Percentiles rank a stretch among this genome's conserved stretches.
phyloP scores from a whole-genome alignment of 1,140 invertebrate species.

The Meloidogyne floridensis region DNA sequence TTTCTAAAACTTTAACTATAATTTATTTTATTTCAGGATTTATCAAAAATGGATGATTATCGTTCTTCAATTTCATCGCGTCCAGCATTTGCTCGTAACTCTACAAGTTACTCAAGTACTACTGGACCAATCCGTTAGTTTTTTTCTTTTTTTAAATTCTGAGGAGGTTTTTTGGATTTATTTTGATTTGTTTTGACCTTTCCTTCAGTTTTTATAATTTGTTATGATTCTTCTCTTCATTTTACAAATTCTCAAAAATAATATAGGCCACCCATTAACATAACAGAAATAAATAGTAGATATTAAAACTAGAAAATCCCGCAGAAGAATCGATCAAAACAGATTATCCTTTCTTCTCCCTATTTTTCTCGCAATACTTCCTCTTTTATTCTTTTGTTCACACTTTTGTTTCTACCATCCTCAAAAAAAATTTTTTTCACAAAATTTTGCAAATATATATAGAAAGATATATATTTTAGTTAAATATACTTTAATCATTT shows the following conservation, averaged over 20 bases:
- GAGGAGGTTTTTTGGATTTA: not conserved
- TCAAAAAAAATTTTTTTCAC: not conserved
- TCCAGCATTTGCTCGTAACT: slow-evolving; percentile 50
- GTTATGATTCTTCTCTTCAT: not conserved
- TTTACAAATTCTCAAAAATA: not conserved
- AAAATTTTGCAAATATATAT: not conserved
- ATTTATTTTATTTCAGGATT: not conserved
- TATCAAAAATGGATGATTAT: slow-evolving; percentile 42
- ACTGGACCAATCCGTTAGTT: slow-evolving; percentile 47
- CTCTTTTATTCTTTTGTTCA: not conserved
- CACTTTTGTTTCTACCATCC: not conserved
- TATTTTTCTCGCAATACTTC: not conserved
- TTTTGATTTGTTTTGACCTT: not conserved
- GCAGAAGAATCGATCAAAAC: not conserved
- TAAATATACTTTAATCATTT: not conserved
- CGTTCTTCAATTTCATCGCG: slow-evolving; percentile 51
- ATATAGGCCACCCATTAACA: not conserved
- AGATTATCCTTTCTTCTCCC: not conserved
- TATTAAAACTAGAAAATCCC: not conserved
- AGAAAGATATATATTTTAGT: not conserved
- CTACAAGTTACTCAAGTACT: slow-evolving; percentile 38
- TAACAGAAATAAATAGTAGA: not conserved
- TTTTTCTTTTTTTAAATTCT: not conserved
- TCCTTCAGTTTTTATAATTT: not conserved
- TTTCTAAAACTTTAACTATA: not conserved